Evolutionary conservation across 1,140 invertebrate genomes (phyloP).

Genomic region (Anthonomus grandis): DNA sequence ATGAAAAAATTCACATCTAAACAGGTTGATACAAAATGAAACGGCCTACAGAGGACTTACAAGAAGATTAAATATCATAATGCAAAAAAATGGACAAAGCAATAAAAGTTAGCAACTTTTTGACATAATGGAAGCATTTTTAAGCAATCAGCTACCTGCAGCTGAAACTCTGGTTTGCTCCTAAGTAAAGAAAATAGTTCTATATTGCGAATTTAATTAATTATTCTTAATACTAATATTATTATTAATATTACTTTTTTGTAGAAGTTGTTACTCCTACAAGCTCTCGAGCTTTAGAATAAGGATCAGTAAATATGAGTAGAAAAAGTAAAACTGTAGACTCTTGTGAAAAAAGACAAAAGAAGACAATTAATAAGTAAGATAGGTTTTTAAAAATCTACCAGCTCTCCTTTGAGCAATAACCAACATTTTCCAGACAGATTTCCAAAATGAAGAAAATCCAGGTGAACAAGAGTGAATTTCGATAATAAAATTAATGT

Average conservation of each 20-base stretch:
- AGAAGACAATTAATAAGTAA: too few relatives aligned
- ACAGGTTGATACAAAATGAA: not conserved
- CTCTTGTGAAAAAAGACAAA: too few relatives aligned
- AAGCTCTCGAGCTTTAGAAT: not conserved
- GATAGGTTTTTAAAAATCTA: too few relatives aligned
- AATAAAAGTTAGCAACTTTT: slow-evolving; percentile 2
- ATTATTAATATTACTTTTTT: not conserved
- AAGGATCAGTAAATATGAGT: not conserved
- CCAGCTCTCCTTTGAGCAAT: too few relatives aligned
- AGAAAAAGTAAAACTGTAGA: slow-evolving; percentile 1
- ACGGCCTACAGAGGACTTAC: too few relatives aligned
- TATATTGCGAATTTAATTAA: not conserved
- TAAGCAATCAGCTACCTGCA: slow-evolving; percentile 1
- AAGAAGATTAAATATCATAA: slow-evolving; percentile 12
- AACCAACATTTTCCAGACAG: too few relatives aligned
- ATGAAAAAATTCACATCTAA: not conserved
- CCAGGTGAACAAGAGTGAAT: too few relatives aligned
- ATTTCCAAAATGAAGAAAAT: too few relatives aligned
- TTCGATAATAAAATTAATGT: too few relatives aligned
- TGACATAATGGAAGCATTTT: not conserved
- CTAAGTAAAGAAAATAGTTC: not conserved
- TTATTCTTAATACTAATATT: not conserved
- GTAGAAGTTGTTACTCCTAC: not conserved
- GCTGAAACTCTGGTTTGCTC: not conserved
- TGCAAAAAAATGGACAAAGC: not conserved